Evolutionary conservation across 2,113 vertebrate genomes (phyloP).

Genomic region (Craseonycteris thonglongyai): DNA sequence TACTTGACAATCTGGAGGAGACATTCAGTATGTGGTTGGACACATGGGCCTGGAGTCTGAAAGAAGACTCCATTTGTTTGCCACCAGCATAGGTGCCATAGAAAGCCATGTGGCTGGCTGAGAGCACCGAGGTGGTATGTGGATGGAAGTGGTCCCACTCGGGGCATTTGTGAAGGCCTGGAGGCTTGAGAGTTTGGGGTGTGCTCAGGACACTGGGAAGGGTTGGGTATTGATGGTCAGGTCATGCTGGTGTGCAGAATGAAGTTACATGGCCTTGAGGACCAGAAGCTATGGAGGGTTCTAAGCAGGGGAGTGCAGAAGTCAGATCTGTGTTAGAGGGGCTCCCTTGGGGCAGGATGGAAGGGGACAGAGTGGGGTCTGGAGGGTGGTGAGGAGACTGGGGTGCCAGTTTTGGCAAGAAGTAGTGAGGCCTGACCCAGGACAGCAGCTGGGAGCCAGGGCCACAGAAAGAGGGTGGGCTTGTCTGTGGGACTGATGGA

Average conservation of each 20-base stretch:
- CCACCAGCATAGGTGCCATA: not conserved
- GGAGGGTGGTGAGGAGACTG: not conserved
- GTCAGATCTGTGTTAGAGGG: not conserved
- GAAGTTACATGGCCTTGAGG: not conserved
- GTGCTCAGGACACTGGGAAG: rapidly evolving
- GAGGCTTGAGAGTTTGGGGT: not conserved
- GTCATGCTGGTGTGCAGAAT: not conserved
- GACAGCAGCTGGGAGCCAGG: not conserved
- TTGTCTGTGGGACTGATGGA: not conserved
- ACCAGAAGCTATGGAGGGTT: not conserved
- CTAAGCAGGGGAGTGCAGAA: not conserved
- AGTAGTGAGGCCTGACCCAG: not conserved
- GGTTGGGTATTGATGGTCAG: not conserved
- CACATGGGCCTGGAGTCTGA: not conserved
- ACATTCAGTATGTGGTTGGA: not conserved
- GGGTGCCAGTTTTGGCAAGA: not conserved
- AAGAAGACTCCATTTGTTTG: not conserved
- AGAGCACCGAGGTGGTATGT: rapidly evolving
- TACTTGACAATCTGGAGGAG: not conserved
- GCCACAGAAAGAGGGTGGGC: not conserved
- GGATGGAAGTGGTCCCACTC: not conserved
- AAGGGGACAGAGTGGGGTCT: too few relatives aligned
- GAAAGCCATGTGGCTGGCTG: not conserved
- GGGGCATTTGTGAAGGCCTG: not conserved
- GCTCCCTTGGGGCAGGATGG: not conserved